Base-by-base conservation (phyloP, 2,888 invertebrate genomes). In the Hirtodrosophila trivittata region DNA sequence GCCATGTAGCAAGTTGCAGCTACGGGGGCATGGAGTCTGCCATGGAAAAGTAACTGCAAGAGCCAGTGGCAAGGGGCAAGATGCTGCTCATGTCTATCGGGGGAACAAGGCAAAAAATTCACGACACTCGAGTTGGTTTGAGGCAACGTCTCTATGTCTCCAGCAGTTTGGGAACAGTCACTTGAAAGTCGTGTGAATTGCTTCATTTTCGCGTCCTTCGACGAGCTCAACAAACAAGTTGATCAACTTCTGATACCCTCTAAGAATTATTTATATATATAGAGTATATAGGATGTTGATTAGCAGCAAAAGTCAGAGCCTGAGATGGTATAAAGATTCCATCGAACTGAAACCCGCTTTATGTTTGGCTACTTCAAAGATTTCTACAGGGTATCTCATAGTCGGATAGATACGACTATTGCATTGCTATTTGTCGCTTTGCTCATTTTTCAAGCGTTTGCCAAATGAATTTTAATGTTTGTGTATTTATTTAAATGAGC, bases 1-100 rank as follows among this genome's bases (percentile, higher is more conserved):
- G 87, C 81, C 60, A 81, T 84, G 87, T 86, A 41, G 67, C 70
- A 66, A 51, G 42, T 62, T 65, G 60, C 55, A 54, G 28, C 38
- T 30, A 21, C 13, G 6, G 18, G 18, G 37, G 26, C 33, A 32
- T 13, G 30, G 10, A 18, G 21, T 5, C 41, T 21, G n/a, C 33
- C 12, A 63, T 63, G 64, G 51, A 30, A 47, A 37, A 33, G 28
- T 8, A 28, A 28, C 12, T n/a, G 12, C 28, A 42, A 16, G 35
- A 6, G 26, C 8, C 14, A 42, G 35, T 12, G 39, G n/a, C 9
- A 28, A n/a, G 7, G 9, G 7, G 30, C 35, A 49, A 32, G 66
- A 12, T 66, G 55, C 56, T 35, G 55, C 30, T 21, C 26, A 33
- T 12, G 10, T 7, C 21, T 14, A 28, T 50, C n/a, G 38, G 33